Evolutionary conservation across 2,888 invertebrate species (phyloP), one percentile per base, ranked within the genome.

Genomic region (Notodonta dromedarius): DNA sequence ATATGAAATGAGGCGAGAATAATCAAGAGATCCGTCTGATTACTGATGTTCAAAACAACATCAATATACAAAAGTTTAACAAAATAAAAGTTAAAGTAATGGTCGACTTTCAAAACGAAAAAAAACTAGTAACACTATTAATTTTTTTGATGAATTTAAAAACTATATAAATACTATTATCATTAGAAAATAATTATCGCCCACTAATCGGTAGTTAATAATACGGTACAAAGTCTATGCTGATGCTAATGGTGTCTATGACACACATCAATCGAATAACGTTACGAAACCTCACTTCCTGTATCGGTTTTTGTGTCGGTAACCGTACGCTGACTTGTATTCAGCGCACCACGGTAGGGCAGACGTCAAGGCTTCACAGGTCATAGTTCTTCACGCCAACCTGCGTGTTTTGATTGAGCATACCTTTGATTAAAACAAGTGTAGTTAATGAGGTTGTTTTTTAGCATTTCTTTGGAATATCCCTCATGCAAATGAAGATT

Each of bases 121-220:
- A 42, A 42, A 9, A 7, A 35, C 35, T 35, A 35, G 35, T 35
- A 35, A 35, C 35, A 35, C 2, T 48, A 48, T n/a, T 3, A 48
- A 13, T n/a, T 14, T 48, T 4, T 24, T 48, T 48, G 0, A 9
- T 11, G 4, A 50, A 50, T 50, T 16, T 16, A 16, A 16, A 16
- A 50, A 50, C 16, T 16, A 50, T 12, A 50, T 50, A 14, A 50
- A 16, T 5, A 42, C 46, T 5, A 50, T 50, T 16, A 53, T 44
- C 13, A 65, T 67, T 55, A 59, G 60, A 62, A 57, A 50, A 63
- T 54, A 68, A 55, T 65, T 66, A 64, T 58, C 59, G 62, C 57
- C 16, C 62, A 61, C 56, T 67, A 71, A 69, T 65, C 56, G 62
- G 35, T 55, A 64, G 51, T 57, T 67, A 62, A 69, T 69, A 57